Base-by-base conservation (phyloP, 2,797 vertebrate genomes). In the Pseudotriccus pelzelni region DNA sequence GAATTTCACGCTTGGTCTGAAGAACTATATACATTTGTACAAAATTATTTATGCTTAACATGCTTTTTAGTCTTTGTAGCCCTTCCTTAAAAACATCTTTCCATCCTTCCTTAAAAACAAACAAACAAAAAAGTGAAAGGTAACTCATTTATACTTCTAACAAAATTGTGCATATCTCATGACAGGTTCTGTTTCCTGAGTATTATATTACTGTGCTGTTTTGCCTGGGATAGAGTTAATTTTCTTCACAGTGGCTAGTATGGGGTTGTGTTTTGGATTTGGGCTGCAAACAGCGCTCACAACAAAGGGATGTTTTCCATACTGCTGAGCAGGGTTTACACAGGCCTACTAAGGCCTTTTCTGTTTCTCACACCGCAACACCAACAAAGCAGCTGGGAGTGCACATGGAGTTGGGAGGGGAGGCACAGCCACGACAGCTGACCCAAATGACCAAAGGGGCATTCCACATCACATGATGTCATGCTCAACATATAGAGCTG, bases 61-160 rank as follows among this genome's bases (percentile, higher is more conserved):
- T 5, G 8, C 6, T 66, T 30, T 43, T 18, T 22, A 81, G 44
- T 34, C 28, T 58, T 84, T 20, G 12, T 64, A 72, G 44, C 28
- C 44, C 37, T 37, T 37, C 12, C 37, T 37, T 37, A 37, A 37
- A 37, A 37, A 37, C 37, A 37, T 37, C 37, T 12, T 37, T 37
- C 37, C 37, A 37, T 37, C 37, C 37, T 37, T 37, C 37, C 10
- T 37, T 37, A 63, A 5, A 19, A 77, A 50, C 63, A 56, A 37
- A 55, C 22, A 34, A 23, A 34, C 19, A 60, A 60, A 20, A 27
- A 68, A 12, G 0, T 0, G 0, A 72, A 81, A 3, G 6, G 43
- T 3, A 79, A 55, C 2, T 58, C 4, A 50, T 27, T 87, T 53
- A 52, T 39, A 32, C 32, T 63, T 23, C 39, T 87, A 68, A 86